Base-by-base conservation (phyloP, 1,140 invertebrate species). In the Stegodyphus dumicola region DNA sequence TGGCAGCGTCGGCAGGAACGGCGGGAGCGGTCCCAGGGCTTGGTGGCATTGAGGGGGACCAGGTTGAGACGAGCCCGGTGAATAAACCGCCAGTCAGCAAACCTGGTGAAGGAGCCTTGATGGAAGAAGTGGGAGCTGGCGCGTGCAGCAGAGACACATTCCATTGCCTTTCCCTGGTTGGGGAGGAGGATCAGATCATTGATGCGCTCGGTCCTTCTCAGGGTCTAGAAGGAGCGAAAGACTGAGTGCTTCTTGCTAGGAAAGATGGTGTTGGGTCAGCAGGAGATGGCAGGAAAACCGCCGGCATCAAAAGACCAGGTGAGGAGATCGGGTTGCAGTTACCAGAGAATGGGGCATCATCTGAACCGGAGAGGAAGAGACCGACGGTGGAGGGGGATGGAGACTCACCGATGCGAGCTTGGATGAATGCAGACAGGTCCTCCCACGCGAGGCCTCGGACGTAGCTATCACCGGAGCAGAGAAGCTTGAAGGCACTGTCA, bases 181-280 rank as follows among this genome's bases (percentile, higher is more conserved):
- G 9, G 10, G 6, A 51, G 60, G 9, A 6, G 11, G 0, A 66
- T 5, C 0, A 77, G 33, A 5, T 6, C 17, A 10, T 51, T 11
- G 10, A n/a, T 5, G 15, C 33, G 4, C 6, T 52, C 11, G 33
- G 33, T 6, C 0, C 77, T 7, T 0, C 67, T 11, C 4, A 1
- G 33, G 0, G 0, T n/a, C 0, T n/a, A 7, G 0, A 33, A 7
- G 2, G 6, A 5, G 7, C 18, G 49, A 6, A 7, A 0, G 10
- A 48, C 0, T 9, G n/a, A 0, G 5, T 1, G 0, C 17, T 6
- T 2, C 18, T 15, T 51, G 18, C 0, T 6, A 0, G 51, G 74
- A 6, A 6, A 13, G 18, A 76, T 9, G 13, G 49, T 17, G 7
- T 15, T n/a, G 0, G 11, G 51, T 9, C 56, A 1, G 49, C 7